Evolutionary conservation across 1,140 invertebrate species (phyloP), one percentile per base, ranked within the genome.

Genomic region (Panulirus ornatus): DNA sequence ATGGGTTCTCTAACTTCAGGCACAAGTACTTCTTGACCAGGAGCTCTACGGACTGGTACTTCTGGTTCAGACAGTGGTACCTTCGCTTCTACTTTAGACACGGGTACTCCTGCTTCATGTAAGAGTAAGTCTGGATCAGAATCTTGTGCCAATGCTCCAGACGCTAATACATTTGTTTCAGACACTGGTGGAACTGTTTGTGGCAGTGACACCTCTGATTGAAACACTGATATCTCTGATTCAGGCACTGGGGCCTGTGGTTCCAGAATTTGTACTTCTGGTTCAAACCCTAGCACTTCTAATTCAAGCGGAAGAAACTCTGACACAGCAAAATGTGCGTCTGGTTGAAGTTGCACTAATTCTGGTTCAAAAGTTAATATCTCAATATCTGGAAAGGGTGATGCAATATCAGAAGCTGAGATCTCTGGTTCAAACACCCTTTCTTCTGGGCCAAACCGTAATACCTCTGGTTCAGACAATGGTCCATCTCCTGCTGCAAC

Each of bases 81-180:
- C 14, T 58, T 22, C 3, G 54, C 44, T 73, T 8, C 42, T n/a
- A 73, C 34, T 81, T 81, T 47, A 81, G 47, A 51, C 47, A 75
- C 0, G 3, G 71, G 40, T 11, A 47, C 42, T 8, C 3, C 27
- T 79, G 22, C 16, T 75, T 27, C 27, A 44, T 5, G 6, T 6
- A 79, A 14, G 47, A 22, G 76, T 34, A 16, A 6, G 5, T 51
- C 76, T 6, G 27, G 8, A 27, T 79, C 51, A 51, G 16, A 11
- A 8, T 0, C 70, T 34, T n/a, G 70, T 1, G 1, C 8, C 27
- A 16, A n/a, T 14, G 38, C 30, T 73, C 34, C 70, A 16, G 2
- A 40, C 27, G 34, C 30, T 73, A 30, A 11, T 40, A 40, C 8
- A 2, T 6, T 22, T 19, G 38, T 9, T n/a, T n/a, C n/a, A n/a